Base-by-base conservation (phyloP, 2,797 vertebrate genomes). In the Tarsius wallacei region DNA sequence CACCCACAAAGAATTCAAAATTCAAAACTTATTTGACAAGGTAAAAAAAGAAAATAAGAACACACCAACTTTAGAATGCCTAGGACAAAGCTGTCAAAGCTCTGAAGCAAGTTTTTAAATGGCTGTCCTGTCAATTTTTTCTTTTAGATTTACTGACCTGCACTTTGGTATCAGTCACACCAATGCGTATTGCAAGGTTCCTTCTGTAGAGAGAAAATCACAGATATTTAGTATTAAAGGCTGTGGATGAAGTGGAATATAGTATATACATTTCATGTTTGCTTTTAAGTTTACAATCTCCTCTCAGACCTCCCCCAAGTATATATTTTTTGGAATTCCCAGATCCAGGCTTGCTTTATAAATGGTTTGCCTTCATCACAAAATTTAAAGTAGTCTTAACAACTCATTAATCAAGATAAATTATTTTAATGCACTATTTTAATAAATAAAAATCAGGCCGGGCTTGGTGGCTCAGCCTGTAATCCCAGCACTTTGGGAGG, bases 151-250 rank as follows among this genome's bases (percentile, higher is more conserved):
- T 88, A 97, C 98, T 97, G 95, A 99, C 99, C 98, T 99, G 98
- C 22, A 99, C 98, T 81, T 98, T 98, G n/a, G 97, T 98, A 96
- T 99, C 99, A 21, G 98, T 98, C 94, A 99, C 97, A 90, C 98
- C 97, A 13, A 99, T 95, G 42, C 93, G 95, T 96, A 98, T 55
- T 0, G 99, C 98, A 94, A 99, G 97, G 92, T 99, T 98, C 97
- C 98, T 97, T 91, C 99, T 99, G 98, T 90, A 92, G 91, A 91
- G 80, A 51, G 47, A 97, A 96, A 96, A 78, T 24, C 17, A 94
- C 19, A 87, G 14, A 74, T 68, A 55, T 93, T 90, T 81, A 91
- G 61, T 28, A 78, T 28, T 63, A 61, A 26, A 33, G 68, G 68
- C 74, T 73, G 55, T 61, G 53, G 57, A 73, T 74, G 68, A 86